Evolutionary conservation across 2,888 invertebrate genomes (phyloP).

Genomic region (Holacanthella duospinosa): DNA sequence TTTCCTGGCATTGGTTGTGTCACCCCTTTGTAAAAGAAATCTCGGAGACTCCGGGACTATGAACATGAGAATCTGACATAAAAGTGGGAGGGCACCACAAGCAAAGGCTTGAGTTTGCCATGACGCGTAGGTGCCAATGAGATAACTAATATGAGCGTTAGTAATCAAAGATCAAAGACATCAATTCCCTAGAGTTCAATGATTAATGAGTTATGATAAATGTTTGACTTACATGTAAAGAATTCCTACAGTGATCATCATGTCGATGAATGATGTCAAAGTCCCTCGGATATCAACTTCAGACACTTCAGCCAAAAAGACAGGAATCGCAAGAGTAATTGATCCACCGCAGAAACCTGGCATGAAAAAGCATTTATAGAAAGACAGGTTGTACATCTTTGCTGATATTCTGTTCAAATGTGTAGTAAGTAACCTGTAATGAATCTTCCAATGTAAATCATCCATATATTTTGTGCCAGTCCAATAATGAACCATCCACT

Average conservation of each 20-base stretch:
- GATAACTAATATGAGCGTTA: no score
- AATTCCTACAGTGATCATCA: constrained; percentile 51
- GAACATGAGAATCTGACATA: constrained; percentile 61
- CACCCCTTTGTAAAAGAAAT: no score
- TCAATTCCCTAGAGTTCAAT: no score
- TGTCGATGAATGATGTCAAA: constrained; percentile 74
- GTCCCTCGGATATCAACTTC: no score
- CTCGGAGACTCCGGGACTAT: constrained; percentile 66
- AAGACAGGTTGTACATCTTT: neutral
- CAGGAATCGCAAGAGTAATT: no score
- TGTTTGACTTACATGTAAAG: no score
- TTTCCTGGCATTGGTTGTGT: no score
- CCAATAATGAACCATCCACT: constrained; percentile 42
- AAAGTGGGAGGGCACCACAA: constrained; percentile 56
- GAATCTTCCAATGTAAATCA: constrained; percentile 46
- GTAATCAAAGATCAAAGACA: no score
- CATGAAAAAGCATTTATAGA: neutral
- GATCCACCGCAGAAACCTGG: constrained; percentile 29
- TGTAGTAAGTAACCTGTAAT: constrained; percentile 34
- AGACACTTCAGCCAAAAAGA: no score
- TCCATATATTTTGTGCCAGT: constrained; percentile 35
- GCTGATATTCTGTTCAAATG: no score
- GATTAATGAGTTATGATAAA: no score
- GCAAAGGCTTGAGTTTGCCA: constrained; percentile 55
- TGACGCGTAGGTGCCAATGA: no score